Percentiles rank a stretch among this genome's conserved stretches.
Evolutionary conservation across 1,140 invertebrate genomes (phyloP).

Genomic region (Caerostris darwini): DNA sequence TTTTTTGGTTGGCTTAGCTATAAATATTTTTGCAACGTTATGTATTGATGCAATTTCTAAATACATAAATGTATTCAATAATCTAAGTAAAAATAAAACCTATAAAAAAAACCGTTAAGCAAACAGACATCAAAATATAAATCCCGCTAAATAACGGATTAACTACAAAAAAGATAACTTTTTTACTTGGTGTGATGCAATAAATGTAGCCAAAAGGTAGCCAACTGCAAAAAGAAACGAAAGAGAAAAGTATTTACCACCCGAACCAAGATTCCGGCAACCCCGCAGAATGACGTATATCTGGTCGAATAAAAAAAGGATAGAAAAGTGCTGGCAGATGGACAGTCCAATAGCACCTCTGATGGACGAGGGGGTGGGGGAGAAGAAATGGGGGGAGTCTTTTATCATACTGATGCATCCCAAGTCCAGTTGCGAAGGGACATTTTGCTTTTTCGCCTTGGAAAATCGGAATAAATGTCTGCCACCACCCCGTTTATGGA

Average conservation of each 20-base stretch:
- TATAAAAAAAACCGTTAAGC: too few species aligned
- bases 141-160: too few species aligned
- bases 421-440: not conserved
- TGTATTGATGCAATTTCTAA: too few species aligned
- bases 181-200: not conserved
- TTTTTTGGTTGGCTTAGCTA: too few species aligned
- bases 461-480: conserved; percentile 9
- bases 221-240: not conserved
- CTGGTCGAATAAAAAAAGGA: conserved; percentile 42
- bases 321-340: conserved; percentile 24
- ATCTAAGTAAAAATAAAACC: too few species aligned
- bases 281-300: conserved; percentile 8
- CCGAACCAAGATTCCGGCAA: not conserved
- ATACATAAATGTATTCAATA: too few species aligned
- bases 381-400: not conserved
- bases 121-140: too few species aligned
- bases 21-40: too few species aligned
- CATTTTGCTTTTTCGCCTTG: not conserved
- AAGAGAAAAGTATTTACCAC: not conserved
- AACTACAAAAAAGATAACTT: too few species aligned
- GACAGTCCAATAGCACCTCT: conserved; percentile 54
- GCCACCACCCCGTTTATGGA: not conserved
- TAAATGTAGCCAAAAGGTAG: not conserved
- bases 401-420: conserved; percentile 36
- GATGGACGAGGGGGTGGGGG: not conserved